Base-by-base conservation (phyloP, 1,140 invertebrate genomes). In the Andricus grossulariae region DNA sequence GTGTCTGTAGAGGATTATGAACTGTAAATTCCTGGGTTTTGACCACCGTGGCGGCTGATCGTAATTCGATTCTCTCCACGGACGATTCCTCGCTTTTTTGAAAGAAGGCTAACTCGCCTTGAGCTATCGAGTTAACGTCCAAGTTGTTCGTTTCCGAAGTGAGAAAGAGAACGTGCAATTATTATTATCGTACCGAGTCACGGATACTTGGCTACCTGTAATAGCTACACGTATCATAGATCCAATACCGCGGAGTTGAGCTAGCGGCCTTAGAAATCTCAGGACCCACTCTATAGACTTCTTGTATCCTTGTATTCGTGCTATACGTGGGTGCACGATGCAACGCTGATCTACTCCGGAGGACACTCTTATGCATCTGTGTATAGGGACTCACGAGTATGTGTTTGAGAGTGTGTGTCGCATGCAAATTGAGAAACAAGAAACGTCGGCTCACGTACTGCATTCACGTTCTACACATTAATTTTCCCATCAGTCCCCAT, bases 151-250 rank as follows among this genome's bases (percentile, higher is more conserved):
- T 71, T 39, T 32, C 51, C 72, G 15, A 49, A 75, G 75, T 80
- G 75, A 77, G 70, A 83, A 82, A 81, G 77, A 79, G 79, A 86
- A 85, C 70, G 82, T 78, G 75, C 81, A 84, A 85, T 86, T 83
- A 54, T 54, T 54, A 84, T 54, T 54, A 84, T 85, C 74, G 76
- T 80, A 73, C 71, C 80, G 77, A 84, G 85, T 84, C 81, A 83
- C 80, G 80, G 82, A 79, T 84, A 83, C 78, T 84, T 80, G 5
- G 77, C 78, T 83, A 82, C 76, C 74, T 83, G 79, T n/a, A 51
- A 73, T 25, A 75, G 12, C 60, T 39, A 39, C 39, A 4, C 39
- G 39, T 39, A 39, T 39, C 39, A 10, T 39, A 39, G 39, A 39
- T 39, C 39, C 3, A 3, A 57, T 18, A 57, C n/a, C 54, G 19